Conservation (phyloP, 2,113 vertebrate species). For the Puntigrus tetrazona region DNA sequence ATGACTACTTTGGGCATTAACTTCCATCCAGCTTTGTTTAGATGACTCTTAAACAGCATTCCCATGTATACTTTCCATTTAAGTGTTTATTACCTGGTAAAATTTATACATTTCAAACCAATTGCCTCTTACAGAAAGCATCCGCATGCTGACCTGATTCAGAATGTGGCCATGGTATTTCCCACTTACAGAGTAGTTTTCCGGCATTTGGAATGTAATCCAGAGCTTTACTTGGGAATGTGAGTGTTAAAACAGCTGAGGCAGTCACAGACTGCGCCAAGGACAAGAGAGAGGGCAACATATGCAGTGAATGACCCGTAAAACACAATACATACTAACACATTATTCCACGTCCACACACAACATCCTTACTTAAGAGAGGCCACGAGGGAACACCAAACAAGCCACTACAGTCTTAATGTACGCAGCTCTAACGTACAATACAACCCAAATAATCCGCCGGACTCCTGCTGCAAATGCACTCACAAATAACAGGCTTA, state of each 20-base stretch:
- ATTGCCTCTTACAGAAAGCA: neutral
- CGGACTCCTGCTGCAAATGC: neutral
- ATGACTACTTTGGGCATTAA: neutral
- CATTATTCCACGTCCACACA: neutral
- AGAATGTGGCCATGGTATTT: neutral
- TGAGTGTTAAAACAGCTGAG: conserved; percentile 27
- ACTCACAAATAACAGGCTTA: conserved; percentile 40
- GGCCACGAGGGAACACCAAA: conserved; percentile 5
- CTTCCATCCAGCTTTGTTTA: neutral
- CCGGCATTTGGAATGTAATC: conserved; percentile 59
- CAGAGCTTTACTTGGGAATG: conserved; percentile 38
- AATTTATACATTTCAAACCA: neutral
- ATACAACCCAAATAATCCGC: conserved; percentile 1
- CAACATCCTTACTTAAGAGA: neutral
- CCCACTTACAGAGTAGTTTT: conserved; percentile 36
- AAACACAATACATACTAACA: neutral
- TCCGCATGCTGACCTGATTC: conserved; percentile 9
- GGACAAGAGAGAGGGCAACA: conserved; percentile 47
- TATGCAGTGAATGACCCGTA: conserved; percentile 42
- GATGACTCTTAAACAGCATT: neutral
- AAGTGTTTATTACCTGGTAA: conserved; percentile 5
- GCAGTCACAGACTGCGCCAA: conserved; percentile 54
- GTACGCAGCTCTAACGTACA: neutral
- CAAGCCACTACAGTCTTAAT: neutral
- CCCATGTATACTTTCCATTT: neutral